Conservation (phyloP, 1,140 invertebrate species). For the Drosophila burlai region DNA sequence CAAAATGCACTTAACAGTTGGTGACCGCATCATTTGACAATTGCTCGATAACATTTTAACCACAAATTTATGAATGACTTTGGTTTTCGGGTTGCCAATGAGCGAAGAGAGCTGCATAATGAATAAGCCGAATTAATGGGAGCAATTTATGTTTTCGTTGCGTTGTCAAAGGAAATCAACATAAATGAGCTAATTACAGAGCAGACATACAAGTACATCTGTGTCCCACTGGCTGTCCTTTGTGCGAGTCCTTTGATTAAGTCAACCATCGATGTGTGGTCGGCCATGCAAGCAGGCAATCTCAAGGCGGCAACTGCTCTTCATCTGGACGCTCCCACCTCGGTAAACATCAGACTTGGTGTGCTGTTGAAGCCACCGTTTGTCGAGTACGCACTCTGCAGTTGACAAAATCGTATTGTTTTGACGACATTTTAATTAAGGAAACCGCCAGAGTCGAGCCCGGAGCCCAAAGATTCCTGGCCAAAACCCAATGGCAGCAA, state of each 20-base stretch:
- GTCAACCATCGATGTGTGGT: conserved; percentile 64
- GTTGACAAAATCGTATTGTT: conserved; percentile 71
- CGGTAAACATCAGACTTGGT: conserved; percentile 29
- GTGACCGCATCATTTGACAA: conserved; percentile 69
- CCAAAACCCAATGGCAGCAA: not conserved
- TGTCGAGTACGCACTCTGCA: conserved; percentile 33
- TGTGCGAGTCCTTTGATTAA: conserved; percentile 56
- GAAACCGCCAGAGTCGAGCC: conserved; percentile 42
- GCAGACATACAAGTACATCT: conserved; percentile 13
- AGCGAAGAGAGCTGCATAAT: conserved; percentile 56
- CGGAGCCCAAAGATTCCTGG: conserved; percentile 7
- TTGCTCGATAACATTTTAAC: conserved; percentile 66
- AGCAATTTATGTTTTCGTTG: conserved; percentile 69
- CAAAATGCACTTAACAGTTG: conserved; percentile 54
- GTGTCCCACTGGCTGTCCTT: conserved; percentile 9
- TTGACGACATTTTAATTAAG: conserved; percentile 75
- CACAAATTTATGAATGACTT: conserved; percentile 76
- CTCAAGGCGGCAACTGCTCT: conserved; percentile 28
- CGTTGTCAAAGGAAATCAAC: conserved; percentile 78
- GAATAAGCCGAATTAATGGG: conserved; percentile 75
- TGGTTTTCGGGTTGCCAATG: conserved; percentile 50
- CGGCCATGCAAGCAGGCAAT: conserved; percentile 11
- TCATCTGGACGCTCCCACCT: conserved; percentile 23
- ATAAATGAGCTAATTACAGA: conserved; percentile 78
- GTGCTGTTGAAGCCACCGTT: conserved; percentile 3